Conservation (phyloP, 2,888 invertebrate species). For the Apodemia hepburni region DNA sequence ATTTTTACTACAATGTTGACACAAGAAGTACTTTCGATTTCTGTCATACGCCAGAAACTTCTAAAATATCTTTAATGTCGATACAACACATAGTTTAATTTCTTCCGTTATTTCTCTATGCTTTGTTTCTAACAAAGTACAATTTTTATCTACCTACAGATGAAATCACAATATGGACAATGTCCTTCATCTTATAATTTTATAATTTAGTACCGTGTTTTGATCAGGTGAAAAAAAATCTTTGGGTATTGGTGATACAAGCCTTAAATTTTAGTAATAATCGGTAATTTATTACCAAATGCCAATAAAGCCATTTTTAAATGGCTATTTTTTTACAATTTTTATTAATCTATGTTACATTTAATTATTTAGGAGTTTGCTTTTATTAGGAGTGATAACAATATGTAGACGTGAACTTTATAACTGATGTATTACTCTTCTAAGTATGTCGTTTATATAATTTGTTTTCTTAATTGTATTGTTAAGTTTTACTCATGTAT, state of each 20-base stretch:
- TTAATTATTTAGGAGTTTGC: neutral
- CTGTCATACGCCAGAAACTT: too few relatives aligned
- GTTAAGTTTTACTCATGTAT: conserved; percentile 18
- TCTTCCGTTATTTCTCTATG: too few relatives aligned
- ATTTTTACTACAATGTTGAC: too few relatives aligned
- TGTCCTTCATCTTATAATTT: neutral
- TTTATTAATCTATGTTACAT: neutral
- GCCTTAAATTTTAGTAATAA: neutral
- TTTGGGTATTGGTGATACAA: neutral
- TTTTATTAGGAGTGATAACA: neutral
- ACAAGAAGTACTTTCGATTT: too few relatives aligned
- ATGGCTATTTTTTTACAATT: neutral
- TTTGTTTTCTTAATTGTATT: neutral
- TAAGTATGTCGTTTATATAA: neutral
- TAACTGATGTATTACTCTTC: neutral
- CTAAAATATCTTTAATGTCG: neutral
- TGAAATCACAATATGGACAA: neutral
- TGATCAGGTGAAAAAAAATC: neutral
- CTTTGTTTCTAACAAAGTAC: too few relatives aligned
- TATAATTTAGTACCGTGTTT: neutral
- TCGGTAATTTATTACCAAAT: neutral
- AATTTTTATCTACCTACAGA: neutral
- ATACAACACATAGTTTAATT: too few relatives aligned
- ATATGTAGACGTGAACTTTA: neutral
- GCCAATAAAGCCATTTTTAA: neutral